These are phyloP conservation scores for Forbesichthys papilliferus DNA, from an alignment of 2,113 vertebrate species.

Conservation along the genomic window DNA sequence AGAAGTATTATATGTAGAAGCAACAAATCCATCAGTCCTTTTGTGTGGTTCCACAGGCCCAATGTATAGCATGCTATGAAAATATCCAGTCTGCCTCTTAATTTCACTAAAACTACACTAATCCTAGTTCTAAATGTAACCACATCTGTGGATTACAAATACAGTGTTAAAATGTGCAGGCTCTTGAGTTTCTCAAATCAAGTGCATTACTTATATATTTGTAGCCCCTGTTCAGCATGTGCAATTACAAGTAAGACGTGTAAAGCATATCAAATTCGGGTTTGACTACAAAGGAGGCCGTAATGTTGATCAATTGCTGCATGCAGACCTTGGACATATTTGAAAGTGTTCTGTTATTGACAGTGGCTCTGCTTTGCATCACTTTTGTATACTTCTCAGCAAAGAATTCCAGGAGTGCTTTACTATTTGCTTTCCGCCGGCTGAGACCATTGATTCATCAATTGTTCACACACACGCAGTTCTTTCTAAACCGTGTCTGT, in stretches of 20 bases:
- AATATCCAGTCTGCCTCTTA: too few relatives aligned
- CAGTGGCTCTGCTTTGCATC: constrained; percentile 44
- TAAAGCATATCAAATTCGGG: constrained; percentile 18
- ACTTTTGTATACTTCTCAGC: constrained; percentile 30
- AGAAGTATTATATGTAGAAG: too few relatives aligned
- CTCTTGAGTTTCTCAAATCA: constrained; percentile 19
- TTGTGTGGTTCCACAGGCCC: too few relatives aligned
- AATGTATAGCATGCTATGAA: too few relatives aligned
- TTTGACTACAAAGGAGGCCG: constrained; percentile 14
- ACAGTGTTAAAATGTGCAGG: background rate
- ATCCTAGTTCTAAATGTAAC: background rate
- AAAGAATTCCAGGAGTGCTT: constrained; percentile 12
- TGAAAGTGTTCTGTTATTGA: constrained; percentile 38
- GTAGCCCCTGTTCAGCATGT: background rate
- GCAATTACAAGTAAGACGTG: constrained; percentile 6
- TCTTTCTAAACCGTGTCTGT: constrained; percentile 44
- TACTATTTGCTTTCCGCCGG: constrained; percentile 20
- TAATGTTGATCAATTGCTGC: constrained; percentile 23
- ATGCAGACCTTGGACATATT: constrained; percentile 26
- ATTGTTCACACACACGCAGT: constrained; percentile 15
- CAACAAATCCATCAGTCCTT: too few relatives aligned
- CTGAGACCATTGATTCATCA: constrained; percentile 42
- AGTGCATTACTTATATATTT: constrained; percentile 1
- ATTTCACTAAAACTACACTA: background rate
- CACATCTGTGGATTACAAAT: background rate